Evolutionary conservation across 2,797 vertebrate genomes (phyloP), one percentile per base, ranked within the genome.

Genomic region (Chromobotia macracanthus): DNA sequence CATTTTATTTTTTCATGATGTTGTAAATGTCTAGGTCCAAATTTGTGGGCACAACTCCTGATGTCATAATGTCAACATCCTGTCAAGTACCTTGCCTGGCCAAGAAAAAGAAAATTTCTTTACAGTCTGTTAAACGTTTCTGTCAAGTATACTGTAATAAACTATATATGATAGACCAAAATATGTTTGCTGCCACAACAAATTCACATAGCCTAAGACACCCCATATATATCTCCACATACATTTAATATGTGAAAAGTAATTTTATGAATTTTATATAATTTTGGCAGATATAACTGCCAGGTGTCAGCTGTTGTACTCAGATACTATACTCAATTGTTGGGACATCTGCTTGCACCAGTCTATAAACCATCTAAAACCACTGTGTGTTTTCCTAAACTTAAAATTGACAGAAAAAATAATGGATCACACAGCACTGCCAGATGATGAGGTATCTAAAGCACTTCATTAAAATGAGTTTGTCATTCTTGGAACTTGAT

Each of bases 401-500:
- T 55, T 58, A 19, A 67, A 72, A 46, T 38, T 82, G 79, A 83
- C 79, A 85, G 72, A 80, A 76, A 71, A 44, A 71, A 73, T 67
- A 60, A 73, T 53, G 69, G 72, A 65, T 85, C 35, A 65, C 69
- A 71, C 82, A 56, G 53, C 63, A 19, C 61, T 2, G 31, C 21
- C 38, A 79, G 64, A 81, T 79, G 70, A 75, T 72, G 53, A 76
- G 76, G 63, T 80, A 80, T 76, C 67, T 31, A 50, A 76, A 74
- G 77, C 80, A 80, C 76, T 70, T 67, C 41, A 73, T 83, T 84
- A 79, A 82, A 83, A 80, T 67, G 44, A 76, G 80, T 60, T 79
- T 72, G 77, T 80, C 81, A 53, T 60, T 82, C 74, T 77, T 58
- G 65, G 63, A 66, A 80, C 77, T 48, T 82, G 79, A 86, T 87